phyloP scores from a whole-genome alignment of 1,140 invertebrate genomes.

The Diachasmimorpha longicaudata region DNA sequence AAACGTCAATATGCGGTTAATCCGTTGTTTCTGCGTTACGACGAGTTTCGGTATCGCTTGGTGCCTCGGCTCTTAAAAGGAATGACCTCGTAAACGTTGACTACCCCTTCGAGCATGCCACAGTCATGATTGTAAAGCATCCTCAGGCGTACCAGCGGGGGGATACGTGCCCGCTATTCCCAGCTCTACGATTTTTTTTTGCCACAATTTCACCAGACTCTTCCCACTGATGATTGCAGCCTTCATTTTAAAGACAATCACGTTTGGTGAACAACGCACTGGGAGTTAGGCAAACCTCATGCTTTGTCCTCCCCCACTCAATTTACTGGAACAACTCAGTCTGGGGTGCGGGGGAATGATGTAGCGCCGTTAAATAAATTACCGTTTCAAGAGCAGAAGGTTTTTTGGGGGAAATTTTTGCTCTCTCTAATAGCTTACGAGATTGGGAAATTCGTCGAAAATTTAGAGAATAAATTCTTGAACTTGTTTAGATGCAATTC shows the following conservation, averaged over 20 bases:
- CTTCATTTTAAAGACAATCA: slow-evolving; percentile 46
- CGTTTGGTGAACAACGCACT: slow-evolving; percentile 34
- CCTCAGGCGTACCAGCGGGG: slow-evolving; percentile 29
- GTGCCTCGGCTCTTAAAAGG: slow-evolving; percentile 20
- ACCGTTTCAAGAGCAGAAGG: background rate
- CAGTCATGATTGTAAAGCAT: slow-evolving; percentile 39
- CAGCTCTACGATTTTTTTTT: background rate
- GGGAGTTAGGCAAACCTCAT: background rate
- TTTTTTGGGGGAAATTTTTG: background rate
- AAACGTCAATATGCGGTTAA: slow-evolving; percentile 9
- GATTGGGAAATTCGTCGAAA: too few species aligned
- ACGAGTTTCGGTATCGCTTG: slow-evolving; percentile 8
- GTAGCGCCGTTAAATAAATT: background rate
- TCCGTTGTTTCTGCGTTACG: slow-evolving; percentile 5
- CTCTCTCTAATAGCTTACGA: background rate
- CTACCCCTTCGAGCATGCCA: slow-evolving; percentile 38
- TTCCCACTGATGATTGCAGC: slow-evolving; percentile 43
- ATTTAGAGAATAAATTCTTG: too few species aligned
- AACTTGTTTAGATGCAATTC: too few species aligned
- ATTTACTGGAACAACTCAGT: slow-evolving; percentile 15
- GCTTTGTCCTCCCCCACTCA: background rate
- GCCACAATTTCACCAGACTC: slow-evolving; percentile 8
- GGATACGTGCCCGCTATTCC: slow-evolving; percentile 15
- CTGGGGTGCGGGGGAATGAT: slow-evolving; percentile 1
- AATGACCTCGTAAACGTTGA: slow-evolving; percentile 44